A percentile compares a stretch with the other conserved stretches of the same genome.
phyloP scores from a whole-genome alignment of 2,888 invertebrate species.

The Apodemia hepburni region DNA sequence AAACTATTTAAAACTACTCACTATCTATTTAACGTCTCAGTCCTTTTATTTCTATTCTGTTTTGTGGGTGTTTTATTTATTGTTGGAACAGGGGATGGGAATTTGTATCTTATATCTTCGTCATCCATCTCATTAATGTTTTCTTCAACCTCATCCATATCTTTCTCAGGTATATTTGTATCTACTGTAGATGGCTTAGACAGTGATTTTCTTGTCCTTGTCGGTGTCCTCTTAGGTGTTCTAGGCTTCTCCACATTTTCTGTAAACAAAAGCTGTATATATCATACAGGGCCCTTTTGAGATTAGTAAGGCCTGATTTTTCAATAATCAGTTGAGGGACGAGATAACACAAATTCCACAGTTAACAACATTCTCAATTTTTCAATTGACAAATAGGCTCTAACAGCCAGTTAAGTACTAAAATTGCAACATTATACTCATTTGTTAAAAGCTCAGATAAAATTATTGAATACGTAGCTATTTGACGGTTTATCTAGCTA shows the following conservation, averaged over 20 bases:
- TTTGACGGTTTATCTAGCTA: too few species aligned
- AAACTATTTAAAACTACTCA: slow-evolving; percentile 29
- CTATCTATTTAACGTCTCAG: slow-evolving; percentile 32
- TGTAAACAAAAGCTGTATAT: background rate
- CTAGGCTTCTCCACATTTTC: background rate
- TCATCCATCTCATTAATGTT: slow-evolving; percentile 3
- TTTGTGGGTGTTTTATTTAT: slow-evolving; percentile 17
- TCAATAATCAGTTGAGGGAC: too few species aligned
- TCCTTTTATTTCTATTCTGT: slow-evolving; percentile 27
- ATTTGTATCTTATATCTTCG: slow-evolving; percentile 35
- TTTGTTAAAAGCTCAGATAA: too few species aligned
- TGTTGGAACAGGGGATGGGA: slow-evolving; percentile 33
- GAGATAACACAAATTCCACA: too few species aligned
- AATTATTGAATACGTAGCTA: too few species aligned
- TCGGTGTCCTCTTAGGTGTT: background rate
- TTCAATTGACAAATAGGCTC: too few species aligned
- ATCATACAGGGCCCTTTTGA: too few species aligned
- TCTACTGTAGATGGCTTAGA: background rate
- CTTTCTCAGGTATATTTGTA: slow-evolving; percentile 15
- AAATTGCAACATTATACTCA: too few species aligned
- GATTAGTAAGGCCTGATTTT: too few species aligned
- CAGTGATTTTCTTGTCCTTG: background rate
- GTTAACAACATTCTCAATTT: too few species aligned
- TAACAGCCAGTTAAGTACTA: too few species aligned
- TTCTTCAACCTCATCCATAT: background rate